Base-by-base conservation (phyloP, 2,113 vertebrate species). In the Riparia riparia region DNA sequence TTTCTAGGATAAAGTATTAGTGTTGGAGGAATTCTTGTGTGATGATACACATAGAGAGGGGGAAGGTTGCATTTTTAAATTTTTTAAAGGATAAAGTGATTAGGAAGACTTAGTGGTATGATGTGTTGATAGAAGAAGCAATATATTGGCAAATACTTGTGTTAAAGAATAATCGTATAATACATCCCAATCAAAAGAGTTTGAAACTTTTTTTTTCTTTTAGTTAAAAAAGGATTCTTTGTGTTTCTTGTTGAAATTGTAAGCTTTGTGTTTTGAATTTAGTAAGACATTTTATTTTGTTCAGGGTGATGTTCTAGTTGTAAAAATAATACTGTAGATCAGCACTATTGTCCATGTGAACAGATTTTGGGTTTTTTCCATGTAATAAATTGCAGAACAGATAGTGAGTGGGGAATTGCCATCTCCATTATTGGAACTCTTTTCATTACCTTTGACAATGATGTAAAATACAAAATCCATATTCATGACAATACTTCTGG, bases 401-500 rank as follows among this genome's bases (percentile, higher is more conserved):
- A 56, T 12, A 72, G 54, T 29, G 17, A 68, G 37, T 53, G 25
- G 49, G 54, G 54, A 83, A 58, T 77, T 1, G 0, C 37, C 4
- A 16, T 57, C 22, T 86, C 31, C 15, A 32, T 82, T 91, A 86
- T 88, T 77, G 29, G 29, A 70, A 14, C 44, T 81, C 22, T 70
- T 32, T 87, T 93, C 37, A 63, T 86, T 95, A 92, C 25, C 21
- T 78, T 95, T 86, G 47, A 83, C 72, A 70, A n/a, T 90, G 31
- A 81, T 86, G 60, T 92, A 74, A 95, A 86, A 86, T 56, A 57
- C 12, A 60, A 39, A 92, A 95, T 95, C 63, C 54, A 63, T 90
- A 86, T 91, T 90, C 10, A 83, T 96, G 72, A 70, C n/a, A 58
- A 14, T 60, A 49, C 17, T 70, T 80, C 19, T 45, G 49, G 4